Evolutionary conservation across 2,797 vertebrate genomes (phyloP).

Genomic region (Cirrhinus mrigala): DNA sequence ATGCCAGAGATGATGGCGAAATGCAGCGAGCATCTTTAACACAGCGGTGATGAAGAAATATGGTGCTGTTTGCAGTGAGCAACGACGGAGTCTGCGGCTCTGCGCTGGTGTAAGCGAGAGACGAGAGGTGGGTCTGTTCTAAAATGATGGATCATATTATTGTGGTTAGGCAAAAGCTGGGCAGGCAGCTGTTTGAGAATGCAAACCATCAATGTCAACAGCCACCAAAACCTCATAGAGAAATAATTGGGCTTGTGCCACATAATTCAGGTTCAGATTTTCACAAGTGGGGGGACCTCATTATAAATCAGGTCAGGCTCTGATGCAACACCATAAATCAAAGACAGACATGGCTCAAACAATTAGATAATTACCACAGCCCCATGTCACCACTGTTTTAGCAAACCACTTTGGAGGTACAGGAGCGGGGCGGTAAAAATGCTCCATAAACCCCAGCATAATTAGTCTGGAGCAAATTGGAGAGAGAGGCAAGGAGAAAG

Average conservation of each 20-base stretch:
- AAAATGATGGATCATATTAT: slow-evolving; percentile 84
- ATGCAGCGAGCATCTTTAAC: slow-evolving; percentile 45
- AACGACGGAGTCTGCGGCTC: slow-evolving; percentile 45
- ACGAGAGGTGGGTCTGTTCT: slow-evolving; percentile 73
- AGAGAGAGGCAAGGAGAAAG: slow-evolving; percentile 47
- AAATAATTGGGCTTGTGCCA: slow-evolving; percentile 84
- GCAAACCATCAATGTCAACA: slow-evolving; percentile 74
- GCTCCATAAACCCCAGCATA: slow-evolving; percentile 59
- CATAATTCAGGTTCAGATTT: slow-evolving; percentile 84
- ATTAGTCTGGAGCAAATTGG: slow-evolving; percentile 64
- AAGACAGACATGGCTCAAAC: slow-evolving; percentile 89
- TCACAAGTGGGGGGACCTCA: slow-evolving; percentile 85
- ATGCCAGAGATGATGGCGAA: slow-evolving; percentile 26
- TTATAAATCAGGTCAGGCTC: slow-evolving; percentile 94
- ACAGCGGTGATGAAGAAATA: slow-evolving; percentile 31
- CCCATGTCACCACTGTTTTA: slow-evolving; percentile 86
- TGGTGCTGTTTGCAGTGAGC: slow-evolving; percentile 29
- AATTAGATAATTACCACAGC: slow-evolving; percentile 96
- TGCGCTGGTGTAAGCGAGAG: slow-evolving; percentile 43
- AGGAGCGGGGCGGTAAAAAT: slow-evolving; percentile 58
- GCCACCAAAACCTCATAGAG: slow-evolving; percentile 72
- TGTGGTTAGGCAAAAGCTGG: slow-evolving; percentile 82
- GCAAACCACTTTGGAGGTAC: slow-evolving; percentile 67
- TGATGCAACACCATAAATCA: slow-evolving; percentile 96
- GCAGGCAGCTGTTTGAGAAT: slow-evolving; percentile 78